Evolutionary conservation across 2,113 vertebrate genomes (phyloP).

Genomic region (Pardalotus punctatus): DNA sequence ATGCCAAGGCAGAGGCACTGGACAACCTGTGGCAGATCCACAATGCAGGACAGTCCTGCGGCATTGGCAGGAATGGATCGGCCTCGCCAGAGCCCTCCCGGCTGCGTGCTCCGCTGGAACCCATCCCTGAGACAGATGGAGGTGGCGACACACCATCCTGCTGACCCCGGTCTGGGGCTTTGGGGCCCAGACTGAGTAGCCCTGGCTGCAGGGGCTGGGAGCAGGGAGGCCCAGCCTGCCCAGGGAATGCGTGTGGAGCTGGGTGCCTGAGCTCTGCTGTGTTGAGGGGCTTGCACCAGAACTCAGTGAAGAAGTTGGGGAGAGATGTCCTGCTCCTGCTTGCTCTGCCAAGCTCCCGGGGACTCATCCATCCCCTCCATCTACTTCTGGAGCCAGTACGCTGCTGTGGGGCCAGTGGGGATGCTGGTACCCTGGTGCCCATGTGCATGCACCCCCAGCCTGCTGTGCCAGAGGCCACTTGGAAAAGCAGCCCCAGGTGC

Average conservation of each 20-base stretch:
- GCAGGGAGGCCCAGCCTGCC: background rate
- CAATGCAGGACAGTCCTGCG: constrained; percentile 87
- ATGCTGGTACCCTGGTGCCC: background rate
- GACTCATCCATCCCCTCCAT: background rate
- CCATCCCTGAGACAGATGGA: constrained; percentile 76
- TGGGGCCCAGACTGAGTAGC: background rate
- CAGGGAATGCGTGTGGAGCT: background rate
- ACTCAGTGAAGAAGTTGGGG: background rate
- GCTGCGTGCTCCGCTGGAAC: constrained; percentile 54
- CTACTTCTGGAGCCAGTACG: background rate
- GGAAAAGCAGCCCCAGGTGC: background rate
- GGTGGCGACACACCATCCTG: constrained; percentile 65
- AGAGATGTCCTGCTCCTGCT: background rate
- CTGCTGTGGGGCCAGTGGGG: fast-evolving
- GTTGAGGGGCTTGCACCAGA: background rate
- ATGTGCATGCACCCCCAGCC: background rate
- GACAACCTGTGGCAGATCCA: constrained; percentile 91
- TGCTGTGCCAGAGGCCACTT: background rate
- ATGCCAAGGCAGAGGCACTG: constrained; percentile 84
- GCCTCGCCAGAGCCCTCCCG: constrained; percentile 67
- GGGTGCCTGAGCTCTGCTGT: background rate
- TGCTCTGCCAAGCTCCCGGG: background rate
- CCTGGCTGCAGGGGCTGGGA: fast-evolving
- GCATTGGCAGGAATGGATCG: constrained; percentile 83
- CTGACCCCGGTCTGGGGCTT: constrained; percentile 64